Evolutionary conservation across 2,888 invertebrate species (phyloP).

Genomic region (Baccha elongata): DNA sequence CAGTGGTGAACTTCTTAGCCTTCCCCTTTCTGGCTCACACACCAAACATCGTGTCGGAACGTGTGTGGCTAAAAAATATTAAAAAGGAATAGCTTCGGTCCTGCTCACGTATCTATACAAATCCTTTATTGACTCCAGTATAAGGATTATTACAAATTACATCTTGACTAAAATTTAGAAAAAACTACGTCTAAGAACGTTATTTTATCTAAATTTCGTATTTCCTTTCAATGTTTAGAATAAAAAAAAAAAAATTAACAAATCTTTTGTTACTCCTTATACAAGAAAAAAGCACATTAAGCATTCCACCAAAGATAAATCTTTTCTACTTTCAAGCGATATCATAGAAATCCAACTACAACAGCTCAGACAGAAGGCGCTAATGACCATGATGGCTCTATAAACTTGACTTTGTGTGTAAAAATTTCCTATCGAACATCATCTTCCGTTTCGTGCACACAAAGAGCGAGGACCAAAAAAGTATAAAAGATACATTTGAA

Average conservation of each 20-base stretch:
- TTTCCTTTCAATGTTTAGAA: too few species aligned
- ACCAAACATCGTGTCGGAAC: too few species aligned
- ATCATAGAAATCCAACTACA: slow-evolving; percentile 44
- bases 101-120: too few species aligned
- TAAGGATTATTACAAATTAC: too few species aligned
- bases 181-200: too few species aligned
- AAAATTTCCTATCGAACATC: slow-evolving; percentile 60
- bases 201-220: too few species aligned
- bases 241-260: slow-evolving; percentile 1
- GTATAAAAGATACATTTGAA: slow-evolving; percentile 36
- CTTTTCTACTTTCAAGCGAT: slow-evolving; percentile 51
- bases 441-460: slow-evolving; percentile 46
- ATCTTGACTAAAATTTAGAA: too few species aligned
- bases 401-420: slow-evolving; percentile 48
- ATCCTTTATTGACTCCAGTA: too few species aligned
- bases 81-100: too few species aligned
- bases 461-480: slow-evolving; percentile 11
- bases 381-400: slow-evolving; percentile 72
- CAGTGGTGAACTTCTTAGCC: too few species aligned
- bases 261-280: neutral
- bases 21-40: too few species aligned
- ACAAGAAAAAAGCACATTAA: slow-evolving; percentile 6
- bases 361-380: slow-evolving; percentile 59
- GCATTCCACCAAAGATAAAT: slow-evolving; percentile 52
- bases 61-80: too few species aligned